These are phyloP conservation scores for Sebastes elongatus DNA, from an alignment of 2,797 vertebrate genomes.

Conservation along the genomic window DNA sequence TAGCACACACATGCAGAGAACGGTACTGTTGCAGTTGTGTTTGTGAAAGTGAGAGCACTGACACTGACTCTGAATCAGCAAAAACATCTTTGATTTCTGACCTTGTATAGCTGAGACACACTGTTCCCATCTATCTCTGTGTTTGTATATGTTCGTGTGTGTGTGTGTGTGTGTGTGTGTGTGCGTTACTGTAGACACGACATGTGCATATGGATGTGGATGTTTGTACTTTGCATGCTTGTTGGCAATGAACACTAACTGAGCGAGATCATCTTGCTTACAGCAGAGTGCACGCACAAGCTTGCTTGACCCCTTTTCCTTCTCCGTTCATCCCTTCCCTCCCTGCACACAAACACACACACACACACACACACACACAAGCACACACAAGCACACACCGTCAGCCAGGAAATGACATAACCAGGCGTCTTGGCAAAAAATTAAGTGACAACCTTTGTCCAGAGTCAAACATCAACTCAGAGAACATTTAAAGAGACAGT, in stretches of 20 bases:
- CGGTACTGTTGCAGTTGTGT: constrained; percentile 3
- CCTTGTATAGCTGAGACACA: constrained; percentile 19
- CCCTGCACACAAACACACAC: not conserved
- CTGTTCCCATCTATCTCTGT: constrained; percentile 9
- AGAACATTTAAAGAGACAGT: constrained; percentile 69
- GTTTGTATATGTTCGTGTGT: constrained; percentile 14
- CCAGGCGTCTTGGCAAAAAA: constrained; percentile 61
- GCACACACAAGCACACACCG: constrained; percentile 26
- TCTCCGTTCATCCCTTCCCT: constrained; percentile 14
- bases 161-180: not conserved
- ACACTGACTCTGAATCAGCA: constrained; percentile 39
- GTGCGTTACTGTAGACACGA: constrained; percentile 11
- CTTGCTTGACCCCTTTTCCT: constrained; percentile 61
- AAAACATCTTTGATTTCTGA: constrained; percentile 30
- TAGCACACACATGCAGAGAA: not conserved
- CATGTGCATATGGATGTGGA: constrained; percentile 51
- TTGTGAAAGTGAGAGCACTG: constrained; percentile 33
- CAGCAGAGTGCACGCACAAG: constrained; percentile 50
- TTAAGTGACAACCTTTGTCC: constrained; percentile 68
- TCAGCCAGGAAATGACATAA: constrained; percentile 78
- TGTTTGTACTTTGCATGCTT: constrained; percentile 58
- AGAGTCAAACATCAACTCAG: constrained; percentile 52
- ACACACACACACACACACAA: not conserved
- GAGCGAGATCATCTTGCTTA: constrained; percentile 67
- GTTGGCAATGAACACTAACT: constrained; percentile 59